These are phyloP conservation scores for Gastracanthus pulcherrimus DNA, from an alignment of 2,888 invertebrate species.

Conservation along the genomic window DNA sequence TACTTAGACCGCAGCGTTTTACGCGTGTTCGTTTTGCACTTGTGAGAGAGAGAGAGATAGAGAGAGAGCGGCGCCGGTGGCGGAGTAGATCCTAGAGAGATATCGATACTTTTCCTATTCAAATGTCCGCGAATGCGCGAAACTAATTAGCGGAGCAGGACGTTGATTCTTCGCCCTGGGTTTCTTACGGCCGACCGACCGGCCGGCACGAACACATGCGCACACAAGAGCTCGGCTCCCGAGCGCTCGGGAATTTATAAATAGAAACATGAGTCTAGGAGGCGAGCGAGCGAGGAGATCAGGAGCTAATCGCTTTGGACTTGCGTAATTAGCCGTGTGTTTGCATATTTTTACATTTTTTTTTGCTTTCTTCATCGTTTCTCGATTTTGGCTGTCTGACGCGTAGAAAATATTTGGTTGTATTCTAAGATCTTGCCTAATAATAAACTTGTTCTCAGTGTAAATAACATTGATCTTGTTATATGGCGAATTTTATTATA, in stretches of 20 bases:
- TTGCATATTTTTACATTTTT: background rate
- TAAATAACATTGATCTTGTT: too few species aligned
- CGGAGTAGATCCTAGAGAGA: constrained; percentile 25
- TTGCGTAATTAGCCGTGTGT: background rate
- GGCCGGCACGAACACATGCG: too few species aligned
- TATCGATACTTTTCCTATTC: constrained; percentile 51
- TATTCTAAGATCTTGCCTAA: too few species aligned
- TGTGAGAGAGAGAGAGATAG: background rate
- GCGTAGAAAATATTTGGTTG: too few species aligned
- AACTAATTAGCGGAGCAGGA: constrained; percentile 49
- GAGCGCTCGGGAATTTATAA: background rate
- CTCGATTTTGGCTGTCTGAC: too few species aligned
- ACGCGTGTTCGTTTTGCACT: constrained; percentile 45
- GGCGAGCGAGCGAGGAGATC: background rate
- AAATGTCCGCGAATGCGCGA: constrained; percentile 54
- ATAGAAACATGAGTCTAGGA: background rate
- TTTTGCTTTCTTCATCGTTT: background rate
- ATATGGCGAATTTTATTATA: too few species aligned
- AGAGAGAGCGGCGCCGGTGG: background rate
- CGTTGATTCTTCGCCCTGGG: constrained; percentile 23
- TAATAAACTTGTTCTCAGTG: too few species aligned
- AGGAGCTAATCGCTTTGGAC: constrained; percentile 5
- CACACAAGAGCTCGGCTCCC: too few species aligned
- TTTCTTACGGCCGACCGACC: background rate
- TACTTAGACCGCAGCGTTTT: constrained; percentile 29